These are phyloP conservation scores for Acanthopagrus latus DNA, from an alignment of 2,797 vertebrate genomes.

Conservation along the genomic window DNA sequence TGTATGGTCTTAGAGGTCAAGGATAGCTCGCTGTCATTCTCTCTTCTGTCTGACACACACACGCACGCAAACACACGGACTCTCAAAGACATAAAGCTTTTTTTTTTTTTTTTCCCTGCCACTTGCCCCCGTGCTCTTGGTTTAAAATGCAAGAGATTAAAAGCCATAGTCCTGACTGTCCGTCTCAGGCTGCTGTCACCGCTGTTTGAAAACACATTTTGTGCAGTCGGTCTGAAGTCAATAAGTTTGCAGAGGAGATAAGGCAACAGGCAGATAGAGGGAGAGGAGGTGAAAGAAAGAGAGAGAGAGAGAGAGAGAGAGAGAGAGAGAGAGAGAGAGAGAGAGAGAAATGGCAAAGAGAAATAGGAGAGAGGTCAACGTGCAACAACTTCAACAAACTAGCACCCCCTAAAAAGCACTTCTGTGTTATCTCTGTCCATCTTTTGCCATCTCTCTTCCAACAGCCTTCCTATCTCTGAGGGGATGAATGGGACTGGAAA, in stretches of 20 bases:
- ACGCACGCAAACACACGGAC: slow-evolving; percentile 5
- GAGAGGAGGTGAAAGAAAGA: slow-evolving; percentile 18
- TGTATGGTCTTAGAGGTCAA: slow-evolving; percentile 71
- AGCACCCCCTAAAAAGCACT: slow-evolving; percentile 46
- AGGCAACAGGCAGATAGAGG: slow-evolving; percentile 41
- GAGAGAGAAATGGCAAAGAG: slow-evolving; percentile 29
- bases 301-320: slow-evolving; percentile 13
- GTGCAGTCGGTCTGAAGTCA: slow-evolving; percentile 67
- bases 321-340: slow-evolving; percentile 16
- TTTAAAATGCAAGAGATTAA: slow-evolving; percentile 73
- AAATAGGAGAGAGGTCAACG: slow-evolving; percentile 44
- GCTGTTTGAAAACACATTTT: slow-evolving; percentile 72
- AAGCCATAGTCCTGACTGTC: slow-evolving; percentile 57
- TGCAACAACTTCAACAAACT: slow-evolving; percentile 50
- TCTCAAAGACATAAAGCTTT: slow-evolving; percentile 9
- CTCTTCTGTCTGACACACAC: slow-evolving; percentile 27
- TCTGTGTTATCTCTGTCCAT: slow-evolving; percentile 26
- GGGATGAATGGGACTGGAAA: slow-evolving; percentile 43
- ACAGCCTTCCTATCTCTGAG: slow-evolving; percentile 12
- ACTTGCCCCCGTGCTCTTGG: slow-evolving; percentile 53
- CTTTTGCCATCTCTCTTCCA: slow-evolving; percentile 11
- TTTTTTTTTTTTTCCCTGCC: slow-evolving; percentile 1
- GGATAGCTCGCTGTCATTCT: slow-evolving; percentile 58
- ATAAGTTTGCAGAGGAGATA: slow-evolving; percentile 70
- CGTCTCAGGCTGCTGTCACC: slow-evolving; percentile 52